Percentiles rank a stretch among this genome's conserved stretches.
Evolutionary conservation across 2,888 invertebrate genomes (phyloP).

Genomic region (Diadromus collaris): DNA sequence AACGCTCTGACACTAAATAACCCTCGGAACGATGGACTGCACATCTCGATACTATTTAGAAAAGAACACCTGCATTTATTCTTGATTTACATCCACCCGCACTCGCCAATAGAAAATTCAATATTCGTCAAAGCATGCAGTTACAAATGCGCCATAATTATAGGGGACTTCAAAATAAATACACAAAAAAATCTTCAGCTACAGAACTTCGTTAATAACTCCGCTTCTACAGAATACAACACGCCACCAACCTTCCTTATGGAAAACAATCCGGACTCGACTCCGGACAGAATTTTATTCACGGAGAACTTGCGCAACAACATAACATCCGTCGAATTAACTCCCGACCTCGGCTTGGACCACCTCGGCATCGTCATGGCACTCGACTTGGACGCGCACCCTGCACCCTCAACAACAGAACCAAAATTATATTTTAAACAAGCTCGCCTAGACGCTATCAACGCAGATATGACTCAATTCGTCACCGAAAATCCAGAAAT

Average conservation of each 20-base stretch:
- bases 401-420: background rate
- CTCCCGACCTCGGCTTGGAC: background rate
- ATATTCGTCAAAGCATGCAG: slow-evolving; percentile 21
- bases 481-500: background rate
- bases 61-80: slow-evolving; percentile 8
- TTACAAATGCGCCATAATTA: slow-evolving; percentile 23
- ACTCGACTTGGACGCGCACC: background rate
- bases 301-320: slow-evolving; percentile 8
- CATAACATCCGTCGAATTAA: background rate
- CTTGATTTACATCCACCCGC: slow-evolving; percentile 17
- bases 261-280: slow-evolving; percentile 15
- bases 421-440: background rate
- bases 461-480: slow-evolving; percentile 1
- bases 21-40: background rate
- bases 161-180: slow-evolving; percentile 32
- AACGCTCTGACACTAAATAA: background rate
- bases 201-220: background rate
- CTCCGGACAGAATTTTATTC: background rate
- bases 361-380: background rate
- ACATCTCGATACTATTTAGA: slow-evolving; percentile 12
- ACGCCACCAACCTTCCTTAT: slow-evolving; percentile 16
- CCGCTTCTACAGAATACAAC: background rate
- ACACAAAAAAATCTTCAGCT: slow-evolving; percentile 10
- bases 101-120: background rate
- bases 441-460: background rate